These are phyloP conservation scores for Turritopsis dohrnii DNA, from an alignment of 30 jellyfish, hydroid and myxozoan species.

Conservation along the genomic window DNA sequence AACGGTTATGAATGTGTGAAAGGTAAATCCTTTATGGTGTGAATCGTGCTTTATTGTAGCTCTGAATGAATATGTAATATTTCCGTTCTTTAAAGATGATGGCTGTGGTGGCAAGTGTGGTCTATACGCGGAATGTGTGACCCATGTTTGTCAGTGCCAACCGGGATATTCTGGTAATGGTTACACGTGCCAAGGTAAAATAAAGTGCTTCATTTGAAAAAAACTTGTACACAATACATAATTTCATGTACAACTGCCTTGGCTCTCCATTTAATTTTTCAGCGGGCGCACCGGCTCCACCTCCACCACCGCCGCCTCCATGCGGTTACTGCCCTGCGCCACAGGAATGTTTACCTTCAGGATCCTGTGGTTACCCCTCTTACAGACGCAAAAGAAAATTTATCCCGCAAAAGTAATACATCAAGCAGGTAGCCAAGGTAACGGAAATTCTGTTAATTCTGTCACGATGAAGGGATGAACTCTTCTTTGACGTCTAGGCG, in stretches of 20 bases:
- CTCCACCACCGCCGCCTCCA: constrained; percentile 79
- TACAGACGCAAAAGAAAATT: not conserved
- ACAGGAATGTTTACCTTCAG: constrained; percentile 36
- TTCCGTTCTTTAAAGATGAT: constrained; percentile 31
- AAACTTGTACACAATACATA: not conserved
- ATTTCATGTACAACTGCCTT: no score
- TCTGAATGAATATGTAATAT: not conserved
- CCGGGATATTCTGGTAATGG: constrained; percentile 97
- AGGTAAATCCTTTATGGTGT: constrained; percentile 28
- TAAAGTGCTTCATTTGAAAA: not conserved
- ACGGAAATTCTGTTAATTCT: no score
- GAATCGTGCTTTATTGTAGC: not conserved
- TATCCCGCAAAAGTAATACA: not conserved
- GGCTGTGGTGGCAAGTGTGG: constrained; percentile 90
- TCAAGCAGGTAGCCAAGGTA: not conserved
- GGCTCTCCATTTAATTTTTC: not conserved
- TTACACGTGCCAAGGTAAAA: constrained; percentile 76
- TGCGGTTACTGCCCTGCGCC: constrained; percentile 76
- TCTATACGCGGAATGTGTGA: constrained; percentile 79
- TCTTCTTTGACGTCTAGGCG: no score
- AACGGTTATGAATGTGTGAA: constrained; percentile 96
- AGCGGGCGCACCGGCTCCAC: constrained; percentile 39
- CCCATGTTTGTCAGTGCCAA: constrained; percentile 79
- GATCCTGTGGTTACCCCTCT: constrained; percentile 24
- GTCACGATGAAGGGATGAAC: no score